phyloP scores from a whole-genome alignment of 2,888 invertebrate genomes.

The Nudaria mundana region DNA sequence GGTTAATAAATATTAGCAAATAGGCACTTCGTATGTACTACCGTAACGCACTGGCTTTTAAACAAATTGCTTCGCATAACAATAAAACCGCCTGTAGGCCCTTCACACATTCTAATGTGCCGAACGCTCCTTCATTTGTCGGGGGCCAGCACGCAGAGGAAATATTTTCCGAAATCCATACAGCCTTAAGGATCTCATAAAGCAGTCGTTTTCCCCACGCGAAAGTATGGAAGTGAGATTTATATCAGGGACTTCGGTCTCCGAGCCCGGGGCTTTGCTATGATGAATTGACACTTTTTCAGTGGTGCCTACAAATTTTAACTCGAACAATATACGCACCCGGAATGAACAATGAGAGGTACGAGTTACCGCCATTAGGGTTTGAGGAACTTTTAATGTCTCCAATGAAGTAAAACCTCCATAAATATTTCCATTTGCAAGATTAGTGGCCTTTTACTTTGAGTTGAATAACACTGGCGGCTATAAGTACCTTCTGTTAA shows the following conservation, averaged over 20 bases:
- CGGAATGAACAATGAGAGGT: conserved; percentile 76
- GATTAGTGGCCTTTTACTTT: conserved; percentile 66
- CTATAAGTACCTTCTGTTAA: conserved; percentile 40
- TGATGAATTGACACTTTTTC: conserved; percentile 81
- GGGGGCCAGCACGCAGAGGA: conserved; percentile 77
- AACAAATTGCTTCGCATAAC: conserved; percentile 79
- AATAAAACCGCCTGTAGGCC: conserved; percentile 75
- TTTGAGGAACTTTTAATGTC: conserved; percentile 75
- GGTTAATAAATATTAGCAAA: conserved; percentile 75
- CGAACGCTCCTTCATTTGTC: conserved; percentile 78
- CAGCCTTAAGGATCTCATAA: conserved; percentile 82
- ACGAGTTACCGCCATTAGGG: conserved; percentile 66
- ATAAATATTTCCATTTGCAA: conserved; percentile 69
- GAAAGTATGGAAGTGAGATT: conserved; percentile 81
- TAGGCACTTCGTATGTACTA: conserved; percentile 73
- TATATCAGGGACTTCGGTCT: conserved; percentile 76
- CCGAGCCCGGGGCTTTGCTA: conserved; percentile 76
- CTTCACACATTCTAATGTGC: conserved; percentile 79
- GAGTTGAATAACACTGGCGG: conserved; percentile 50
- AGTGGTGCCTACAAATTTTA: conserved; percentile 76
- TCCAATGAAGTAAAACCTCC: conserved; percentile 71
- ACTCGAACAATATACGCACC: conserved; percentile 75
- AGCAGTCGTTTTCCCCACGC: conserved; percentile 79
- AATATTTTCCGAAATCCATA: conserved; percentile 82
- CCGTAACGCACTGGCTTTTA: conserved; percentile 76